Evolutionary conservation across 2,888 invertebrate species (phyloP), one percentile per base, ranked within the genome.

Genomic region (Drosophila sordidula): DNA sequence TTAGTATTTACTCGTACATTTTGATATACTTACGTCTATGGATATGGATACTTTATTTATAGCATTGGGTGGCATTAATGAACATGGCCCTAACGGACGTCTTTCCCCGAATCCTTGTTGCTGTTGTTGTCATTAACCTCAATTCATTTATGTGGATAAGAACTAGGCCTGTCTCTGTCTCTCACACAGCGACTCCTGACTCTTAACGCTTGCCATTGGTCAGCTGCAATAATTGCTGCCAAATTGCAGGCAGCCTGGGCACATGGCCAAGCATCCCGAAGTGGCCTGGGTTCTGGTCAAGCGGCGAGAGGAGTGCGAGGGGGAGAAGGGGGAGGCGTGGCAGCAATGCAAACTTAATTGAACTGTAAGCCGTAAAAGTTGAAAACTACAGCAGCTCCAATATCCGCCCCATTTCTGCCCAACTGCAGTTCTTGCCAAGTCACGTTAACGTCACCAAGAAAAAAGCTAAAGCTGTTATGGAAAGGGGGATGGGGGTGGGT

Each of bases 141-240:
- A 78, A 80, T 80, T 81, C 59, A 72, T 70, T 72, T 75, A 59
- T 49, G 64, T 38, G 58, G 42, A 32, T 54, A 62, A 77, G 55
- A 59, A 70, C 68, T 62, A 26, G 38, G 41, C 16, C 67, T 36
- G 32, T 65, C 49, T 18, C 54, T 25, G 34, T 65, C 36, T 39
- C 65, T 57, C 51, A 12, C 46, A 9, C 46, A 12, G 49, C 66
- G 16, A 59, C 64, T 56, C 67, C 63, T 77, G 75, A 78, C 81
- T 84, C 75, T 71, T 34, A 12, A 34, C 12, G 34, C 34, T 34
- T 80, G 84, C 66, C 86, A 75, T 78, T 72, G 78, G 69, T 72
- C 75, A 80, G 81, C 80, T 79, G 76, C 87, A 83, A 88, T 85
- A 80, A 85, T 86, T 86, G 88, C 86, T 88, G 88, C 83, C 85